Percentiles rank a stretch among this genome's conserved stretches.
These are phyloP conservation scores for Tinea semifulvella DNA, from an alignment of 2,888 invertebrate species.

Conservation along the genomic window DNA sequence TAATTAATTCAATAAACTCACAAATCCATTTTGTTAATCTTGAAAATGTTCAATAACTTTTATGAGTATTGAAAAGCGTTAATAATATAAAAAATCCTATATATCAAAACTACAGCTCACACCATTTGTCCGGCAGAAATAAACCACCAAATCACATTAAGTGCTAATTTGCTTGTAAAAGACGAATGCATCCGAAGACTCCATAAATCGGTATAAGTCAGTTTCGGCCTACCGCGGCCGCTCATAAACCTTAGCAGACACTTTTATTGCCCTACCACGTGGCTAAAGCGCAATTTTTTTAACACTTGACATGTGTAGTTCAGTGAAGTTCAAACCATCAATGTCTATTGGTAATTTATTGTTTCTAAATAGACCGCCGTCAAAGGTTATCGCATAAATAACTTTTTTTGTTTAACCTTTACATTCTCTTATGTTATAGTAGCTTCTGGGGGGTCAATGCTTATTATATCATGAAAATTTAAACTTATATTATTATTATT, in stretches of 20 bases:
- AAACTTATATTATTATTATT: no score
- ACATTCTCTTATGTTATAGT: no score
- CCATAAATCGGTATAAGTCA: constrained; percentile 58
- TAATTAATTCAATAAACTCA: no score
- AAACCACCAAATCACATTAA: constrained; percentile 32
- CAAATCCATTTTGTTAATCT: no score
- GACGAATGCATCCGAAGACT: constrained; percentile 56
- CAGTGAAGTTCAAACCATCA: constrained; percentile 28
- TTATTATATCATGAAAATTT: no score
- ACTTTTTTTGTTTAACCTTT: constrained; percentile 1
- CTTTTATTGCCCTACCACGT: constrained; percentile 65
- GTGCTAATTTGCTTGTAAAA: constrained; percentile 64
- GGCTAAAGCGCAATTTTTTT: constrained; percentile 54
- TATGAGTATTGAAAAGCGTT: no score
- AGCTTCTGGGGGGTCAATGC: constrained; percentile 2
- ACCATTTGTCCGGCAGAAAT: constrained; percentile 5
- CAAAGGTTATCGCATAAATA: constrained; percentile 9
- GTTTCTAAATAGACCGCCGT: constrained; percentile 47
- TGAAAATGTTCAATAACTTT: no score
- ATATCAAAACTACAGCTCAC: not conserved
- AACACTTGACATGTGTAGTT: constrained; percentile 57
- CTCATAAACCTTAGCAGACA: constrained; percentile 62
- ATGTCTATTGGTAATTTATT: constrained; percentile 46
- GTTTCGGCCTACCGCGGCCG: constrained; percentile 63
- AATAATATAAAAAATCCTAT: not conserved